phyloP scores from a whole-genome alignment of 2,113 vertebrate species.

The Steatornis caripensis region DNA sequence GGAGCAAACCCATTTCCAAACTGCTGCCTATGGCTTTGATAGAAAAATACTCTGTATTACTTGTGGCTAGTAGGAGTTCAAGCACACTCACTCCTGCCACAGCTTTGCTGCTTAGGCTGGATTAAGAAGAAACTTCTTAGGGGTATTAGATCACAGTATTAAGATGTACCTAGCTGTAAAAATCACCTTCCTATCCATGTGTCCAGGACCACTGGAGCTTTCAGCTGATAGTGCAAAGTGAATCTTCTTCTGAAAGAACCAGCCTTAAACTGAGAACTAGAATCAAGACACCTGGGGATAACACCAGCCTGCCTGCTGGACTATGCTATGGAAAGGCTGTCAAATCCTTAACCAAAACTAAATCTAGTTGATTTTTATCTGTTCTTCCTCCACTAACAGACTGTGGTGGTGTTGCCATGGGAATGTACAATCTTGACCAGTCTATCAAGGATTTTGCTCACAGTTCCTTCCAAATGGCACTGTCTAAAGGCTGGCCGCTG shows the following conservation, averaged over 20 bases:
- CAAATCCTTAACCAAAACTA: neutral
- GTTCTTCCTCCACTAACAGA: constrained; percentile 64
- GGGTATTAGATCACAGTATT: neutral
- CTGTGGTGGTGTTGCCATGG: constrained; percentile 91
- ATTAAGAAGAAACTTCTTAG: neutral
- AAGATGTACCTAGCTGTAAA: neutral
- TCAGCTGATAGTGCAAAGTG: neutral
- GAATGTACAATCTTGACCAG: constrained; percentile 96
- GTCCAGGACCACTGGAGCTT: neutral
- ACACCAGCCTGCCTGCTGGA: neutral
- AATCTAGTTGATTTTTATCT: neutral
- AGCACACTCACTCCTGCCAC: neutral
- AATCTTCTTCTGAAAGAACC: neutral
- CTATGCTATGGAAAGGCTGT: neutral
- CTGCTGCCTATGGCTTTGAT: neutral
- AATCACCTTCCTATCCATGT: neutral
- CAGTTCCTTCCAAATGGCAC: constrained; percentile 95
- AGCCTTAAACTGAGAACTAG: neutral
- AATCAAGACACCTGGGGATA: neutral
- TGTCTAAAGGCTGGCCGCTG: constrained; percentile 87
- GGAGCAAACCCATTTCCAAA: neutral
- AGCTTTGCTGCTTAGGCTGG: neutral
- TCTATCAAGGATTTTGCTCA: constrained; percentile 96
- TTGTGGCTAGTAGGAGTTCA: neutral
- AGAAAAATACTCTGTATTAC: neutral